Evolutionary conservation across 2,797 vertebrate genomes (phyloP), one percentile per base, ranked within the genome.

Genomic region (Neosilurus hyrtlii): DNA sequence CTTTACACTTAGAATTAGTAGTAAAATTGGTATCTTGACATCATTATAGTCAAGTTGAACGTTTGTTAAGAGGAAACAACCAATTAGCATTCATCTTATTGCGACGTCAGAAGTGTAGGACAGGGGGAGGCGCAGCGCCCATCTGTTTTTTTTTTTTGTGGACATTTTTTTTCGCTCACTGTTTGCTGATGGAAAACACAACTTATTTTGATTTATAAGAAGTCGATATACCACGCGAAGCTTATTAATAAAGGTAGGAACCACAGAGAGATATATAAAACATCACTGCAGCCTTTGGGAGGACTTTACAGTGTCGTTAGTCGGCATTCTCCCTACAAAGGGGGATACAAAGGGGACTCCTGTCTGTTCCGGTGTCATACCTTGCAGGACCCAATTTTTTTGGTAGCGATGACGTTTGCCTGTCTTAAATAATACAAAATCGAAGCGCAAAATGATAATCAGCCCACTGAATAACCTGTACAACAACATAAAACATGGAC

Each of bases 271-370:
- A 6, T 11, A 10, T 30, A 82, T 5, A 52, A 68, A 56, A n/a
- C 9, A 52, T 26, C 26, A 61, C n/a, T 14, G 56, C 54, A 4
- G 30, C 65, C 2, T 62, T 51, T 62, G 16, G 65, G 77, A 81
- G 74, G 66, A 86, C 88, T 65, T 77, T 26, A 12, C 66, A 49
- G 85, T 85, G 94, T 95, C 94, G 95, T 94, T 91, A 92, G 95
- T 95, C 95, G 90, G 88, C 88, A 86, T 85, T 93, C 92, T 94
- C 93, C 94, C 22, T 22, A 0, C 51, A 30, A 63, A 70, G 68
- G 80, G 76, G 68, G 35, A 14, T 22, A 0, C 51, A 30, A 63
- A 70, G 68, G 80, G 76, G 68, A 52, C 80, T 37, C 26, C 63
- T 72, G 15, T 61, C 20, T 61, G 56, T 81, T 81, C 79, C 80